Evolutionary conservation across 1,140 invertebrate species (phyloP), one percentile per base, ranked within the genome.

Genomic region (Wasmannia auropunctata): DNA sequence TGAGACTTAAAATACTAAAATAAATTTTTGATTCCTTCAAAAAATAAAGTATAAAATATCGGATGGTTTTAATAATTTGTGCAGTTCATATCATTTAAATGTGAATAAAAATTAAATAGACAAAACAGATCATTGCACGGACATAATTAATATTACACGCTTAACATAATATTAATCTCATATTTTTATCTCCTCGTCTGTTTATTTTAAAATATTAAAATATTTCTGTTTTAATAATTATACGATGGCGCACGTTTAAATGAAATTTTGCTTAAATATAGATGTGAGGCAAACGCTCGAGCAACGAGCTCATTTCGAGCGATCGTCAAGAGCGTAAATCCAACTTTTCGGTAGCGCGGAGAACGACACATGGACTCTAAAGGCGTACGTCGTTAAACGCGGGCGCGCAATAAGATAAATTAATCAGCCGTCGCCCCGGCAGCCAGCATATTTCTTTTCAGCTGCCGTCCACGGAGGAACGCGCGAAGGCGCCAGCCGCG

Each of bases 341-440:
- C 28, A 28, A 14, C 51, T 58, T 83, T 74, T 62, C 67, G 25
- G 25, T 28, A 31, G 40, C 67, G 54, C 16, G 51, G n/a, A 54
- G 11, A n/a, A 22, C 79, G 79, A 81, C 79, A 83, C 67, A 54
- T 83, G 67, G 67, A 74, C 54, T 37, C n/a, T 72, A 83, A 46
- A 83, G 79, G 28, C 79, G 79, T 5, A 72, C n/a, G 79, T 28
- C 25, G 65, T 74, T 58, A 46, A 81, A 67, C 46, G 67, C 60
- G 40, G 28, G 46, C 60, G 37, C 79, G 85, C 86, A 87, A 83
- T 86, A 75, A 65, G 70, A 86, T 69, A 74, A 87, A 87, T 87
- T 87, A 87, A 87, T 87, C 72, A 67, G 31, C 60, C 34, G 67
- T 60, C 69, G 22, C 14, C n/a, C 67, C 22, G 22, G 40, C 86